Percentiles rank a stretch among this genome's conserved stretches.
Conservation (phyloP, 2,113 vertebrate species). For the Passer domesticus region DNA sequence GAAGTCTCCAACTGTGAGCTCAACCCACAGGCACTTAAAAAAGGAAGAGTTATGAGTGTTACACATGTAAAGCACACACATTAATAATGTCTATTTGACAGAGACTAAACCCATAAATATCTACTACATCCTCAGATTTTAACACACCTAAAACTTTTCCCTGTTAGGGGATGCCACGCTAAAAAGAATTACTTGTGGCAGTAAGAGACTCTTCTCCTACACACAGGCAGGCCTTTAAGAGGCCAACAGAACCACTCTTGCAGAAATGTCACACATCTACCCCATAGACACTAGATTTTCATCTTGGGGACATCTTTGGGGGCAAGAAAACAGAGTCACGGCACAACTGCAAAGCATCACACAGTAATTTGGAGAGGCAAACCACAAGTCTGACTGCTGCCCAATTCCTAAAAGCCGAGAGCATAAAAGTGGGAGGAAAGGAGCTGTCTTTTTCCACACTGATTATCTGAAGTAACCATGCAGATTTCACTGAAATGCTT, state of each 20-base stretch:
- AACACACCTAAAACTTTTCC: background rate
- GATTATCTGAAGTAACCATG: background rate
- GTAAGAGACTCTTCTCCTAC: background rate
- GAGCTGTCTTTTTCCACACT: background rate
- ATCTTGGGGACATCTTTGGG: background rate
- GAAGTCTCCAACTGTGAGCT: background rate
- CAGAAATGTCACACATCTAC: background rate
- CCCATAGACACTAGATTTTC: background rate
- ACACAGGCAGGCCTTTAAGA: rapidly evolving
- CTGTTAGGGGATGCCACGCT: background rate
- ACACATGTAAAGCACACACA: background rate
- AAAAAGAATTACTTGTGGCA: background rate
- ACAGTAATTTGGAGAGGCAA: background rate
- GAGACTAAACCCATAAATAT: background rate
- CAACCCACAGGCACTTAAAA: background rate
- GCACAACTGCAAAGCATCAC: background rate
- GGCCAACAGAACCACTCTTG: background rate
- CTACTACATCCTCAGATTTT: background rate
- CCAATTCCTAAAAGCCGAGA: background rate
- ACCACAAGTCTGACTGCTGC: background rate
- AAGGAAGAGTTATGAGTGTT: background rate
- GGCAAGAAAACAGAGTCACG: background rate
- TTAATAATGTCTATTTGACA: background rate
- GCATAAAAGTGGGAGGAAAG: background rate
- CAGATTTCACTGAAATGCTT: background rate